These are phyloP conservation scores for Rhopalosiphum maidis DNA, from an alignment of 1,140 invertebrate species.

Conservation along the genomic window DNA sequence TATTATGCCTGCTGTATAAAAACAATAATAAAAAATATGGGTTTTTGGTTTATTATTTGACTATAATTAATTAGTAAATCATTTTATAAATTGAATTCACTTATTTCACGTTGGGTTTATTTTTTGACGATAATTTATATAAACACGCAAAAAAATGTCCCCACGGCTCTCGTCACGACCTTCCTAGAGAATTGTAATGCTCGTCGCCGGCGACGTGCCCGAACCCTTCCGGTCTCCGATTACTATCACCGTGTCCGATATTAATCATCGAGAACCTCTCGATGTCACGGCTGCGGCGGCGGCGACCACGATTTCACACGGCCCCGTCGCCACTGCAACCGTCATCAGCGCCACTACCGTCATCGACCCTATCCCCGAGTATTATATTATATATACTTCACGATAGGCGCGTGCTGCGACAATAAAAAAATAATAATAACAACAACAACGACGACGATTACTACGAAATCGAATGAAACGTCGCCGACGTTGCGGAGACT, in stretches of 20 bases:
- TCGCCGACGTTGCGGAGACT: background rate
- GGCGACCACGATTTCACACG: slow-evolving; percentile 52
- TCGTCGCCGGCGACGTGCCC: slow-evolving; percentile 23
- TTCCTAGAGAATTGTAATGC: background rate
- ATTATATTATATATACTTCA: background rate
- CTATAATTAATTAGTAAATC: background rate
- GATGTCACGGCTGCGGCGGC: slow-evolving; percentile 22
- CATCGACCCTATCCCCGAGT: background rate
- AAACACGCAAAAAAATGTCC: background rate
- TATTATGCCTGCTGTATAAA: background rate
- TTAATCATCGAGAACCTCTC: slow-evolving; percentile 47
- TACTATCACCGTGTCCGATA: slow-evolving; percentile 42
- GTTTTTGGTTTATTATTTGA: background rate
- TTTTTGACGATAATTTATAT: background rate
- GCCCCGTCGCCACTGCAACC: background rate
- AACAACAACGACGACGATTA: background rate
- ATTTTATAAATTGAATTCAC: background rate
- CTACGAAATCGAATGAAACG: background rate
- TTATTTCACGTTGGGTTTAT: background rate
- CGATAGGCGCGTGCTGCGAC: slow-evolving; percentile 39
- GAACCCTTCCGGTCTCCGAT: slow-evolving; percentile 53
- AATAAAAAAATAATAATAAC: slow-evolving; percentile 52
- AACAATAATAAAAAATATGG: background rate
- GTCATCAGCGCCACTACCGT: background rate
- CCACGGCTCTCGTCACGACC: background rate